Conservation (phyloP, 2,113 vertebrate species). For the Synchiropus splendidus region DNA sequence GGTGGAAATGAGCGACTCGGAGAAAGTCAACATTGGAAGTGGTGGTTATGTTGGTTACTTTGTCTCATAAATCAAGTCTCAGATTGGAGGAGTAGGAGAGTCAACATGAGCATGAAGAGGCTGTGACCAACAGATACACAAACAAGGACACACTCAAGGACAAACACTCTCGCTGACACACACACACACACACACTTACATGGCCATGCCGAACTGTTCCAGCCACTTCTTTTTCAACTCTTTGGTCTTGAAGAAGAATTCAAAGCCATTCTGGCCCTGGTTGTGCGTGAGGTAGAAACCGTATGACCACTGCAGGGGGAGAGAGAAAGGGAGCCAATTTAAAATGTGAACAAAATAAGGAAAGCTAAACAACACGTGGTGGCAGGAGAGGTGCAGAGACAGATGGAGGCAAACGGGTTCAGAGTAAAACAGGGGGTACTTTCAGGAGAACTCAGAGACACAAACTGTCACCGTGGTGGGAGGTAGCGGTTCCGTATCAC, state of each 20-base stretch:
- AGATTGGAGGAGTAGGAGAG: conserved; percentile 39
- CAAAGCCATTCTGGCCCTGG: conserved; percentile 90
- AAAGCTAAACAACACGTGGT: conserved; percentile 13
- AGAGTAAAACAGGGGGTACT: conserved; percentile 17
- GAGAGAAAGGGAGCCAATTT: conserved; percentile 5
- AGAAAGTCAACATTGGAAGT: too few relatives aligned
- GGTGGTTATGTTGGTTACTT: not conserved
- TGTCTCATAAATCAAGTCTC: conserved; percentile 8
- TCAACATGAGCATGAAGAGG: conserved; percentile 2
- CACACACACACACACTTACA: conserved; percentile 75
- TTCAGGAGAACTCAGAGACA: conserved; percentile 21
- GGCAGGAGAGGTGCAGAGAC: conserved; percentile 22
- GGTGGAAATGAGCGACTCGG: too few relatives aligned
- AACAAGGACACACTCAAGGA: not conserved
- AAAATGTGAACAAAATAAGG: conserved; percentile 2
- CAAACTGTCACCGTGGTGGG: conserved; percentile 10
- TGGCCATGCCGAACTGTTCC: conserved; percentile 96
- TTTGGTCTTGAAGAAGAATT: conserved; percentile 98
- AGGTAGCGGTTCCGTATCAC: conserved; percentile 14
- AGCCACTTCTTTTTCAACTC: conserved; percentile 99
- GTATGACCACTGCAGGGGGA: conserved; percentile 82
- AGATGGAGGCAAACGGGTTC: conserved; percentile 50
- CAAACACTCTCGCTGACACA: not conserved
- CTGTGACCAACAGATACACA: conserved; percentile 7
- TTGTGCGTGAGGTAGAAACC: conserved; percentile 97